phyloP scores from a whole-genome alignment of 2,888 invertebrate genomes.

The Leucoma salicis region DNA sequence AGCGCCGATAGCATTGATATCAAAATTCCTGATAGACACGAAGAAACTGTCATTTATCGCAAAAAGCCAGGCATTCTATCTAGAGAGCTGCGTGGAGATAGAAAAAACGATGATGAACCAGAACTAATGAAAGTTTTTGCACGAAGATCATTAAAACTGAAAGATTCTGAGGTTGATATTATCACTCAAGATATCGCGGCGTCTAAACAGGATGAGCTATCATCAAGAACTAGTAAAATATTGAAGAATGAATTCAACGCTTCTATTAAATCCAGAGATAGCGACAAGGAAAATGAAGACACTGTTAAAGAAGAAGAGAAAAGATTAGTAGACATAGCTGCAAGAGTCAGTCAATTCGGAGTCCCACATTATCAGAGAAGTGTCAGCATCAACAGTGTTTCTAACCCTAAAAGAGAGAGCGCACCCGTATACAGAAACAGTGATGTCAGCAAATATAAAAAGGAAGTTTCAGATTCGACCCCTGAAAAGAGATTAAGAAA shows the following conservation, averaged over 20 bases:
- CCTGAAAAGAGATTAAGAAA: constrained; percentile 75
- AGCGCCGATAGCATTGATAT: constrained; percentile 72
- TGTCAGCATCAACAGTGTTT: constrained; percentile 68
- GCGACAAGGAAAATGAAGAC: constrained; percentile 88
- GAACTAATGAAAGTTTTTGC: constrained; percentile 92
- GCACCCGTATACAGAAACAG: constrained; percentile 62
- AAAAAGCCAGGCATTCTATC: constrained; percentile 77
- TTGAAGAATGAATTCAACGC: constrained; percentile 76
- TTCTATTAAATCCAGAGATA: constrained; percentile 84
- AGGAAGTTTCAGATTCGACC: constrained; percentile 77
- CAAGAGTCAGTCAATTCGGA: constrained; percentile 72
- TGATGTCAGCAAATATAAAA: constrained; percentile 75
- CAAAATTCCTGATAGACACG: constrained; percentile 63
- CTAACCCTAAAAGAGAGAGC: constrained; percentile 67
- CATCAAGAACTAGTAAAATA: constrained; percentile 57
- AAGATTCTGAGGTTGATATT: constrained; percentile 84
- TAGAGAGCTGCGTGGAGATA: constrained; percentile 63
- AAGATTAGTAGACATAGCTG: constrained; percentile 67
- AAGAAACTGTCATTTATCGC: constrained; percentile 78
- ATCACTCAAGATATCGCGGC: constrained; percentile 82
- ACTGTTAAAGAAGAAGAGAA: constrained; percentile 54
- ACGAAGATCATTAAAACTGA: constrained; percentile 89
- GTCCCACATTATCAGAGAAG: constrained; percentile 71
- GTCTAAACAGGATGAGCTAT: constrained; percentile 58
- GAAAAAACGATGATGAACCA: constrained; percentile 86